Evolutionary conservation across 1,140 invertebrate genomes (phyloP), one percentile per base, ranked within the genome.

Genomic region (Vanessa tameamea): DNA sequence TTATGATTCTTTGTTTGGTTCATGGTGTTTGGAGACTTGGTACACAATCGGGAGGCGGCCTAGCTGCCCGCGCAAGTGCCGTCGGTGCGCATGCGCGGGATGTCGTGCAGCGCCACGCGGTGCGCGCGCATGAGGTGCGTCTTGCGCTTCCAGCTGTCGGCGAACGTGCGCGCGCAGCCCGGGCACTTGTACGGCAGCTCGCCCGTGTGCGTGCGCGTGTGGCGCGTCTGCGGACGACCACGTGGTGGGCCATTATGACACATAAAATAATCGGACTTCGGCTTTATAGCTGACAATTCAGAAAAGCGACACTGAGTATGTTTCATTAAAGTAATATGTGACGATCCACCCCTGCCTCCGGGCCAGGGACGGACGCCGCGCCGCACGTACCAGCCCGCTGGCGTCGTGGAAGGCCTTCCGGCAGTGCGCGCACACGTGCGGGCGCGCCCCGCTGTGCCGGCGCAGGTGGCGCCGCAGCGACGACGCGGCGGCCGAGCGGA

Each of bases 131-230:
- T 89, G 65, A 93, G 84, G 69, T 93, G 92, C 48, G 82, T 84
- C 78, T 92, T 92, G 48, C 91, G 84, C 78, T 93, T 93, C 91
- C 91, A 92, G 81, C 89, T 92, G 86, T 93, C 93, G 37, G 88
- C 87, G 82, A 97, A 97, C 53, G 93, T 90, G 89, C 96, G 96
- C 8, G 95, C 93, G 85, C 96, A 96, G 78, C 94, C 95, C 85
- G 95, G 95, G 78, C 96, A 97, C 64, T 94, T 94, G 84, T 95
- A 97, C 8, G 97, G 98, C 93, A 97, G 97, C 77, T 96, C 97
- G 26, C 97, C 97, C 0, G 97, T 98, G 88, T 99, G 98, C 66
- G 96, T 96, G 79, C 94, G 93, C 5, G 81, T 75, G 79, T 94
- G 94, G 23, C 94, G 93, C 0, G 78, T 77, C 92, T 93, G n/a